phyloP scores from a whole-genome alignment of 2,888 invertebrate species.

The Thelaira solivaga region DNA sequence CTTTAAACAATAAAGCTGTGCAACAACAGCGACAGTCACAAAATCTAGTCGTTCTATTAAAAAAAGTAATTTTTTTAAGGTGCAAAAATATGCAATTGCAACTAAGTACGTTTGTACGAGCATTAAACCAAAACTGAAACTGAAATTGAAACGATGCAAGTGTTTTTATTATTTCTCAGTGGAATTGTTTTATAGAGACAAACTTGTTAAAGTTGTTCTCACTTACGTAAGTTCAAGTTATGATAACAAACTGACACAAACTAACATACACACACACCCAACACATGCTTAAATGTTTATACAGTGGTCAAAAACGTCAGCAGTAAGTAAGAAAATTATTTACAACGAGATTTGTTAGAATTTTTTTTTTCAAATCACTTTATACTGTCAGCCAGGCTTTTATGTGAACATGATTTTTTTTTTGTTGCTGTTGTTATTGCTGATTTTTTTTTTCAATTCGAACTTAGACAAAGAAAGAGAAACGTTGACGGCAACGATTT shows the following conservation, averaged over 20 bases:
- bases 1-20: conserved; percentile 13
- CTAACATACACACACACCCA: no score
- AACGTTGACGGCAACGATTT: conserved; percentile 32
- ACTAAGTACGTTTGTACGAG: background rate
- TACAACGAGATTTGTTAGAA: conserved; percentile 43
- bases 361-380: conserved; percentile 13
- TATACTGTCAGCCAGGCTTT: conserved; percentile 18
- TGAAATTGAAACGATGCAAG: background rate
- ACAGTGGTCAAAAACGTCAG: conserved; percentile 46
- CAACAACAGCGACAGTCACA: background rate
- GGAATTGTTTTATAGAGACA: conserved; percentile 52
- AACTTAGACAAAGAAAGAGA: conserved; percentile 39
- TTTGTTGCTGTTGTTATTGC: conserved; percentile 10
- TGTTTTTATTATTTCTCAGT: conserved; percentile 34
- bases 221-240: conserved; percentile 56
- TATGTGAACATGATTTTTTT: conserved; percentile 30
- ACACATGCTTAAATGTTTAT: background rate
- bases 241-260: conserved; percentile 4
- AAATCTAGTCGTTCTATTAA: background rate
- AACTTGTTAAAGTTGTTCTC: conserved; percentile 56
- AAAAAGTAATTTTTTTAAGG: background rate
- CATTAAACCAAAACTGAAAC: no score
- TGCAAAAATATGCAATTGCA: conserved; percentile 9
- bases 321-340: conserved; percentile 36
- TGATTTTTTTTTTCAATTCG: conserved; percentile 19